Evolutionary conservation across 1,140 invertebrate genomes (phyloP).

Genomic region (Macrosteles quadrilineatus): DNA sequence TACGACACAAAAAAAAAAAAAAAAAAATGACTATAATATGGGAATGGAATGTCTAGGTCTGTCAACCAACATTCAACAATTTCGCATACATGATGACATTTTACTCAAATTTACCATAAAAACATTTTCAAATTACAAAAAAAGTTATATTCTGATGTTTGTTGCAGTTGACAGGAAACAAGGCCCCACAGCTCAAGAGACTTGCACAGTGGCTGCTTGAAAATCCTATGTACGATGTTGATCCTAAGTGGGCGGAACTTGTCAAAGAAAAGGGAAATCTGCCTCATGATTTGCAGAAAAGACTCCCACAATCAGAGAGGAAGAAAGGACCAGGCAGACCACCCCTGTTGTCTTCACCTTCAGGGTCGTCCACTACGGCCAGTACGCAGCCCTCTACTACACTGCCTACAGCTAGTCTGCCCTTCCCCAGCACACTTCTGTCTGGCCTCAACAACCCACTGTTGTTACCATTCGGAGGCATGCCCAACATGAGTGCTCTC

Average conservation of each 20-base stretch:
- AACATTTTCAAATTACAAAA: too few species aligned
- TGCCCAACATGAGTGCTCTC: slow-evolving; percentile 73
- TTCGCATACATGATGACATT: too few species aligned
- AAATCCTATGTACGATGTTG: slow-evolving; percentile 96
- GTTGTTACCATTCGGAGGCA: slow-evolving; percentile 81
- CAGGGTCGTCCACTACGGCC: slow-evolving; percentile 47
- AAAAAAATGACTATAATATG: too few species aligned
- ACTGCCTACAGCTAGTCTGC: slow-evolving; percentile 61
- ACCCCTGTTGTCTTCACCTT: slow-evolving; percentile 63
- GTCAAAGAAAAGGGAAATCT: slow-evolving; percentile 85
- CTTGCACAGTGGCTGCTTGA: slow-evolving; percentile 91
- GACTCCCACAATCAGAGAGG: slow-evolving; percentile 59
- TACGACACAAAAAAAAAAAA: too few species aligned
- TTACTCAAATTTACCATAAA: too few species aligned
- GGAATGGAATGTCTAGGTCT: too few species aligned
- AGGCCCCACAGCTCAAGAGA: slow-evolving; percentile 93
- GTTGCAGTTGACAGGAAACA: slow-evolving; percentile 79
- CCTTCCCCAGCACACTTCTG: slow-evolving; percentile 73
- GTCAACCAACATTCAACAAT: too few species aligned
- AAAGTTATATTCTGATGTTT: too few species aligned
- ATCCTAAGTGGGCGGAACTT: slow-evolving; percentile 94
- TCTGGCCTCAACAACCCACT: slow-evolving; percentile 74
- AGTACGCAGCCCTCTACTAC: slow-evolving; percentile 57
- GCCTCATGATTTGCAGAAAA: slow-evolving; percentile 72
- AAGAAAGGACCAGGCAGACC: slow-evolving; percentile 68